Percentiles rank a stretch among this genome's conserved stretches.
Evolutionary conservation across 2,113 vertebrate genomes (phyloP).

Genomic region (Eurypyga helias): DNA sequence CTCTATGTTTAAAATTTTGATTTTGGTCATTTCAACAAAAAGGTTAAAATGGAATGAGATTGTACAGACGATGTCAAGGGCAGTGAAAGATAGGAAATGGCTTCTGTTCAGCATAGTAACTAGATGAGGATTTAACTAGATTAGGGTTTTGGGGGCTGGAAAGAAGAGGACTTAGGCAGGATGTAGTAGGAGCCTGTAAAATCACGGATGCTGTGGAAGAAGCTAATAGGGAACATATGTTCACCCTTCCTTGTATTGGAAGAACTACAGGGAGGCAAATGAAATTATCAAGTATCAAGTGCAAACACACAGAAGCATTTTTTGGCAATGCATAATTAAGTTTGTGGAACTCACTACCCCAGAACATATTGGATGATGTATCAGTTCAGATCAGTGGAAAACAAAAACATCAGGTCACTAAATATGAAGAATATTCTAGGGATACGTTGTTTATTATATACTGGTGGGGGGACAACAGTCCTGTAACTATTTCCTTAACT

Average conservation of each 20-base stretch:
- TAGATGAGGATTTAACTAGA: not conserved
- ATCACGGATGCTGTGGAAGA: not conserved
- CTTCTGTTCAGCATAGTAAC: not conserved
- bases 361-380: not conserved
- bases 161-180: not conserved
- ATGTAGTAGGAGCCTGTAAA: not conserved
- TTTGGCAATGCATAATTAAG: not conserved
- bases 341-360: not conserved
- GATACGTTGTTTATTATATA: not conserved
- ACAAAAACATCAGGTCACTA: not conserved
- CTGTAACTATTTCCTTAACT: not conserved
- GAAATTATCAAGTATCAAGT: not conserved
- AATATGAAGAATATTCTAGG: not conserved
- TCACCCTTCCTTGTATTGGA: not conserved
- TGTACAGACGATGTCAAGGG: not conserved
- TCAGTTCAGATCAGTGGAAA: not conserved
- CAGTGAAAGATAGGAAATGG: not conserved
- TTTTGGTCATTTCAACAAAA: not conserved
- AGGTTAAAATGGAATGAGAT: not conserved
- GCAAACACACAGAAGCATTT: not conserved
- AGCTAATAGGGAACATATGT: not conserved
- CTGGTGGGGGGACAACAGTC: not conserved
- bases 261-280: not conserved
- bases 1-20: not conserved
- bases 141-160: not conserved